phyloP scores from a whole-genome alignment of 1,140 invertebrate species.

The fruit fly (Drosophila melanogaster) region DNA sequence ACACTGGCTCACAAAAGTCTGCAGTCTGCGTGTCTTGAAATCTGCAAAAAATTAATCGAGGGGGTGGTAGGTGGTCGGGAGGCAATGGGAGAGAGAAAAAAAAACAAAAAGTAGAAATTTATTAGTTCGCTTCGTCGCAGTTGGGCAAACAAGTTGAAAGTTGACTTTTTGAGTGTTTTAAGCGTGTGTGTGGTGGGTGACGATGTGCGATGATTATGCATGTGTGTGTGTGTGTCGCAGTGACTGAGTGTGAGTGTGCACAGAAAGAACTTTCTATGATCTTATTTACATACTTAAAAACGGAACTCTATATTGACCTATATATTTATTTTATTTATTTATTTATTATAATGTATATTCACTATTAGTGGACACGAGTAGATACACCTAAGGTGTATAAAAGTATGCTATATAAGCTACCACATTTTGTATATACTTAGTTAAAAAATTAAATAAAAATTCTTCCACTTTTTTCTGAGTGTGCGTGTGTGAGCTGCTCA shows the following conservation, averaged over 20 bases:
- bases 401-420: neutral
- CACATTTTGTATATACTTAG: neutral
- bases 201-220: conserved; percentile 41
- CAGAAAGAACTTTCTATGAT: neutral
- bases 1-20: conserved; percentile 50
- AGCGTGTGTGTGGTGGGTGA: conserved; percentile 29
- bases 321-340: too few relatives aligned
- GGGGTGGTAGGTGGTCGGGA: conserved; percentile 10
- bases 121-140: conserved; percentile 80
- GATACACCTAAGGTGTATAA: neutral
- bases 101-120: conserved; percentile 75
- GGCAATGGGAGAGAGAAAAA: conserved; percentile 17
- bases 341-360: too few relatives aligned
- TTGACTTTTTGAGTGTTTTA: conserved; percentile 49
- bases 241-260: conserved; percentile 33
- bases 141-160: conserved; percentile 79
- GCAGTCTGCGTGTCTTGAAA: conserved; percentile 42
- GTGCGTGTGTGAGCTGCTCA: conserved; percentile 25
- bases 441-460: neutral
- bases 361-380: too few relatives aligned
- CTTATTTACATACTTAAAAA: neutral
- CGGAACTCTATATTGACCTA: too few relatives aligned
- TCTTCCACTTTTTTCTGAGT: neutral
- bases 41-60: conserved; percentile 73
- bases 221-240: conserved; percentile 34